Conservation (phyloP, 1,140 invertebrate species). For the Steinernema khuongi region DNA sequence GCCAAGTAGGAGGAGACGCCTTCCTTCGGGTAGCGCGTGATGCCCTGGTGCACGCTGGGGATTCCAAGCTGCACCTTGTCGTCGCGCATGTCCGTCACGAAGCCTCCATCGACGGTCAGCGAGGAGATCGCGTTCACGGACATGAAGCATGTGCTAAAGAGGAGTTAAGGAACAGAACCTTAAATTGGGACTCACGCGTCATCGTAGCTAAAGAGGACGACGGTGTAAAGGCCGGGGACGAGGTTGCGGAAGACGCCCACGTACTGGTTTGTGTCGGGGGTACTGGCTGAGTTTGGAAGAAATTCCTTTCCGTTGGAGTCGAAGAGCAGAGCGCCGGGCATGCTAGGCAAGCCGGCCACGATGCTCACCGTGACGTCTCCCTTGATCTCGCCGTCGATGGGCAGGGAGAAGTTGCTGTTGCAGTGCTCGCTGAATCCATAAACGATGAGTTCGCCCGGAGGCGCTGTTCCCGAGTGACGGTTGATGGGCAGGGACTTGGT, state of each 20-base stretch:
- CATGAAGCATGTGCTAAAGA: background rate
- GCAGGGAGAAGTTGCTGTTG: background rate
- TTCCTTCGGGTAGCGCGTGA: conserved; percentile 10
- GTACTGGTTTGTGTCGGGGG: background rate
- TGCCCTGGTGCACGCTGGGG: conserved; percentile 19
- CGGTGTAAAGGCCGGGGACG: background rate
- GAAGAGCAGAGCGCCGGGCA: background rate
- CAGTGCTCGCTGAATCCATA: background rate
- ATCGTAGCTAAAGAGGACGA: background rate
- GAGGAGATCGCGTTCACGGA: background rate
- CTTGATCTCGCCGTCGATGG: background rate
- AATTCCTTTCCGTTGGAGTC: background rate
- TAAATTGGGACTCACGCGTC: background rate
- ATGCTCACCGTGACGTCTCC: background rate
- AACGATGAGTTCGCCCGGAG: background rate
- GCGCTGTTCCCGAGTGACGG: background rate
- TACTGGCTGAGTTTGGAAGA: background rate
- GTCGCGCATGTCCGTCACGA: conserved; percentile 24
- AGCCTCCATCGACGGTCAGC: conserved; percentile 31
- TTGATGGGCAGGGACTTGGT: background rate
- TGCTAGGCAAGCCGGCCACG: background rate
- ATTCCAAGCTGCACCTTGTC: conserved; percentile 21
- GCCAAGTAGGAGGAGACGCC: conserved; percentile 21
- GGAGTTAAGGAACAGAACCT: background rate
- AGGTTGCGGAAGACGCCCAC: background rate